phyloP scores from a whole-genome alignment of 2,888 invertebrate genomes.

The Aplocera efformata region DNA sequence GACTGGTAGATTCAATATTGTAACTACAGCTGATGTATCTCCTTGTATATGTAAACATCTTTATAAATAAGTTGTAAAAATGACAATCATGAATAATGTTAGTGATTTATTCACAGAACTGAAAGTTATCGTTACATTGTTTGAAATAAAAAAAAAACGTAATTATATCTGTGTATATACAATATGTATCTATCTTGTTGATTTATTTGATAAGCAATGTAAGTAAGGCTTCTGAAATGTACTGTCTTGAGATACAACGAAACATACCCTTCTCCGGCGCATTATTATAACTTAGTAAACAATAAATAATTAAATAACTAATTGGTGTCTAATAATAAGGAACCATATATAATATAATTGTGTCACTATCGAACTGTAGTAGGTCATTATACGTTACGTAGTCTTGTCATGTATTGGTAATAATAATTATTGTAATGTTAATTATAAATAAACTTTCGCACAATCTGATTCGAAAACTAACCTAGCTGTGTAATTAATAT shows the following conservation, averaged over 20 bases:
- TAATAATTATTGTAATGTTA: conserved; percentile 46
- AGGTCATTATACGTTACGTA: conserved; percentile 63
- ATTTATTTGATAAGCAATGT: conserved; percentile 73
- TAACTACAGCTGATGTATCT: conserved; percentile 30
- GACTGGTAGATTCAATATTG: conserved; percentile 48
- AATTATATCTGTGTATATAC: conserved; percentile 57
- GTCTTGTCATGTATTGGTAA: conserved; percentile 63
- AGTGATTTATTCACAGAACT: conserved; percentile 80
- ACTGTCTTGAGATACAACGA: conserved; percentile 65
- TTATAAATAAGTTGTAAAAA: conserved; percentile 34
- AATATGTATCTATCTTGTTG: conserved; percentile 75
- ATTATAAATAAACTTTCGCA: conserved; percentile 71
- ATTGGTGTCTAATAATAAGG: conserved; percentile 70
- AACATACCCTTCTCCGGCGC: conserved; percentile 51
- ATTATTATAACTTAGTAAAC: conserved; percentile 45
- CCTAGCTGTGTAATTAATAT: conserved; percentile 60
- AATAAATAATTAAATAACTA: conserved; percentile 55
- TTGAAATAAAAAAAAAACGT: conserved; percentile 60
- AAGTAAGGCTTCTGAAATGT: conserved; percentile 35
- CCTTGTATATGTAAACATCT: conserved; percentile 31
- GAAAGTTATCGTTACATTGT: conserved; percentile 78
- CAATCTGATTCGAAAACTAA: conserved; percentile 74
- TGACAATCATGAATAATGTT: conserved; percentile 43
- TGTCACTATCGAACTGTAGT: conserved; percentile 37
- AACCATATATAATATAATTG: too few species aligned